Evolutionary conservation across 2,797 vertebrate genomes (phyloP).

Genomic region (Xenopus petersii): DNA sequence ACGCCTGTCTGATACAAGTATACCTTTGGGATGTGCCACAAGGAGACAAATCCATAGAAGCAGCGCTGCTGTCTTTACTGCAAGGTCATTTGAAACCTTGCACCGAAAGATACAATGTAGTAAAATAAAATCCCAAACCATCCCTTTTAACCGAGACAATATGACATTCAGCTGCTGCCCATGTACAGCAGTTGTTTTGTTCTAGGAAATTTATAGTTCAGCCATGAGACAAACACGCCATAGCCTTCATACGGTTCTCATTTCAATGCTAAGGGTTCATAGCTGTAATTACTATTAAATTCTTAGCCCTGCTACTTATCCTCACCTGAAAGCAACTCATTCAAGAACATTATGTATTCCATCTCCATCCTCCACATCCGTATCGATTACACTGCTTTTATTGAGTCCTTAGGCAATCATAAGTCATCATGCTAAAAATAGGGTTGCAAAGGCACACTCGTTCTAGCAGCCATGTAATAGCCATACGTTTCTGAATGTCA

Average conservation of each 20-base stretch:
- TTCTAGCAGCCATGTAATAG: conserved; percentile 52
- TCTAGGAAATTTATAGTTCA: not conserved
- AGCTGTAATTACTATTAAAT: conserved; percentile 18
- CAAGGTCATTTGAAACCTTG: conserved; percentile 33
- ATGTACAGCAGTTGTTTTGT: conserved; percentile 7
- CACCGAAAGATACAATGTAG: conserved; percentile 20
- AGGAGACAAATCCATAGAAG: conserved; percentile 29
- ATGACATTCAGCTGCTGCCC: conserved; percentile 16
- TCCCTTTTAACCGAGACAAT: not conserved
- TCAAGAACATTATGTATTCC: conserved; percentile 37
- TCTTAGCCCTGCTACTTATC: conserved; percentile 16
- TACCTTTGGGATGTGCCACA: conserved; percentile 20
- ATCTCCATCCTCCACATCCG: conserved; percentile 36
- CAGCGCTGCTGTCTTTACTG: conserved; percentile 13
- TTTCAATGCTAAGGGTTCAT: not conserved
- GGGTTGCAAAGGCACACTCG: conserved; percentile 31
- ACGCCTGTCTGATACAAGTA: conserved; percentile 26
- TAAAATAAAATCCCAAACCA: conserved; percentile 10
- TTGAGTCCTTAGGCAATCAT: conserved; percentile 50
- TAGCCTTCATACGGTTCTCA: conserved; percentile 4
- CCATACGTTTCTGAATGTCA: conserved; percentile 32
- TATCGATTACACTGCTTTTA: conserved; percentile 49
- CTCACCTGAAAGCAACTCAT: conserved; percentile 20
- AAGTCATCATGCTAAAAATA: conserved; percentile 59
- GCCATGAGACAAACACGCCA: not conserved